Conservation (phyloP, 2,888 invertebrate species). For the Dryadula phaetusa region DNA sequence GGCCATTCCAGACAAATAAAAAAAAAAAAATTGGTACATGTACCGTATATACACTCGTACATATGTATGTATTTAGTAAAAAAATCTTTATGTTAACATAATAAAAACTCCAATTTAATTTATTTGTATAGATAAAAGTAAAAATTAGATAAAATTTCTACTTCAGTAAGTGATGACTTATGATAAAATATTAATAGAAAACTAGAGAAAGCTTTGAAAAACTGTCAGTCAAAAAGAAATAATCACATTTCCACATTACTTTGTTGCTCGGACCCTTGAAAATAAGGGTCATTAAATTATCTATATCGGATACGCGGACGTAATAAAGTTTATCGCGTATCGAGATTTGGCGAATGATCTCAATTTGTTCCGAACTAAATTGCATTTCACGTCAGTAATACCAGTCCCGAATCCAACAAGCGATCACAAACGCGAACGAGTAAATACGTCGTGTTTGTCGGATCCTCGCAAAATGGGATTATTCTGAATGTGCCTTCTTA, state of each 20-base stretch:
- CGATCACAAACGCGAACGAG: slow-evolving; percentile 37
- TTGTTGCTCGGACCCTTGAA: slow-evolving; percentile 21
- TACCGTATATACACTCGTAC: too few species aligned
- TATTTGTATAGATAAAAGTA: too few species aligned
- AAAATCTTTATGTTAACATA: too few species aligned
- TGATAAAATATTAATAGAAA: not conserved
- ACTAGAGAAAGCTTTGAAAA: not conserved
- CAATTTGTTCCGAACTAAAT: slow-evolving; percentile 28
- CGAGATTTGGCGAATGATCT: slow-evolving; percentile 26
- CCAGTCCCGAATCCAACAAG: slow-evolving; percentile 32
- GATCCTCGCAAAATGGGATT: slow-evolving; percentile 41
- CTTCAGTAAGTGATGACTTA: too few species aligned
- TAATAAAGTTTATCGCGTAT: slow-evolving; percentile 27
- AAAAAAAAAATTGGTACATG: too few species aligned
- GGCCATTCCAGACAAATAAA: too few species aligned
- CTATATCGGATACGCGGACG: slow-evolving; percentile 16
- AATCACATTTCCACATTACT: slow-evolving; percentile 14
- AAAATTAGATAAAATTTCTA: too few species aligned
- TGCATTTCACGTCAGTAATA: slow-evolving; percentile 31
- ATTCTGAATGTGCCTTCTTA: slow-evolving; percentile 37
- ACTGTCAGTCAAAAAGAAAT: not conserved
- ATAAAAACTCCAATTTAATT: too few species aligned
- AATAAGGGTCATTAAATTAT: slow-evolving; percentile 16
- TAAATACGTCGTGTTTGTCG: slow-evolving; percentile 40
- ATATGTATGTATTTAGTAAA: too few species aligned